Base-by-base conservation (phyloP, 2,113 vertebrate species). In the Epinephelus fuscoguttatus region DNA sequence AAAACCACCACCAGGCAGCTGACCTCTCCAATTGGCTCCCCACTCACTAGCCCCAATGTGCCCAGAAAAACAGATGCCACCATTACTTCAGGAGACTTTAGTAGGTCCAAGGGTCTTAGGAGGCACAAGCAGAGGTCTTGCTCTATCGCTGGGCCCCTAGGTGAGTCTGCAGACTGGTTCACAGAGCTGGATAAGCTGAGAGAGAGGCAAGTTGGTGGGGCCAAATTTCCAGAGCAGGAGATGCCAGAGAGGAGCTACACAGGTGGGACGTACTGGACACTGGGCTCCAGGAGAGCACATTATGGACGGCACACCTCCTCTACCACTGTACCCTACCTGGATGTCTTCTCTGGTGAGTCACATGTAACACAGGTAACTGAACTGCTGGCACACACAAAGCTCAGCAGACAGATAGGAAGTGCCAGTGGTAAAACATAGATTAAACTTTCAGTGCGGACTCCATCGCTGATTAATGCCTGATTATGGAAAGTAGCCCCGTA, bases 1-100 rank as follows among this genome's bases (percentile, higher is more conserved):
- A 98, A 97, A 94, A 99, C 98, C 69, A 99, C 98, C 81, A 98
- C 97, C n/a, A 95, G 98, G 82, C 97, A 99, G 89, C 95, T 98
- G 85, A 98, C 96, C 78, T 97, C 97, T 71, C 97, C 97, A 14
- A 94, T 95, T 2, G 85, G 91, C 3, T 98, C 98, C 53, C 97
- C 97, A 0, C 90, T 92, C 3, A 96, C 96, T 75, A 98, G 97
- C 76, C 97, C 97, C 0, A 78, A 93, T 61, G 90, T 95, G 52
- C 94, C 93, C 49, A 94, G 97, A 70, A 96, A 93, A 71, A 94
- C 84, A 0, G 95, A 95, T 49, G 67, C 85, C 40, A 84, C 79
- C 0, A 1, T 5, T 42, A 27, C 47, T 57, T 69, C 80, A 2
- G 72, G 70, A 14, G 88, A 90, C n/a, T 75, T 78, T 12, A 81